Base-by-base conservation (phyloP, 2,888 invertebrate species). In the Idaea straminata region DNA sequence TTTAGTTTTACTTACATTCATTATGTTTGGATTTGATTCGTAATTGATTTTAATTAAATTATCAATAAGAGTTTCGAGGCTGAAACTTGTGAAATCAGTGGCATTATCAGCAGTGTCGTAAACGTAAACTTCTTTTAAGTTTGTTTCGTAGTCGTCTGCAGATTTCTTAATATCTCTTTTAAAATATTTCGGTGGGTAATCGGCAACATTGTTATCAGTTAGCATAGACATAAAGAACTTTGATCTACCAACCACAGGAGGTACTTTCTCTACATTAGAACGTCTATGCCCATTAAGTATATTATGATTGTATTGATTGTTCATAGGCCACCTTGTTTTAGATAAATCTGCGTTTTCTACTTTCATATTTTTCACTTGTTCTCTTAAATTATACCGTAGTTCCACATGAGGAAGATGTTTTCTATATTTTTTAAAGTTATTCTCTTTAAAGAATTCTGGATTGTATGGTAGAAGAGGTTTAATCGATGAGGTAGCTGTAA, bases 311-410 rank as follows among this genome's bases (percentile, higher is more conserved):
- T 79, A 82, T 63, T 79, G 77, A 64, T 81, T 83, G 57, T 79
- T 82, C 63, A 76, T 65, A 0, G 88, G 87, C 90, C 90, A 89
- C 69, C 86, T 84, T 59, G 85, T 83, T 66, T 83, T 86, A 0
- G 84, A 83, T 7, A 86, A 84, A 72, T 80, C 86, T 0, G 79
- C 38, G 62, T 74, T 69, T 13, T 85, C 83, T 36, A 83, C 74
- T 67, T 84, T 89, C 64, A 76, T 82, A 64, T 88, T 83, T 69
- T 83, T 90, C 0, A 89, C 82, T 71, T 88, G 87, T 66, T 91
- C 89, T 57, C 86, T 78, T 57, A 88, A 75, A 67, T 87, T 87
- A 61, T 91, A 89, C 66, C 77, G 83, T n/a, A 91, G 71, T 72
- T 89, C 81, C 5, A 88, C 75, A 74, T 83, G 86, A 13, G 90